Percentiles rank a stretch among this genome's conserved stretches.
These are phyloP conservation scores for Corythornis vintsioides DNA, from an alignment of 2,113 vertebrate species.

Conservation along the genomic window DNA sequence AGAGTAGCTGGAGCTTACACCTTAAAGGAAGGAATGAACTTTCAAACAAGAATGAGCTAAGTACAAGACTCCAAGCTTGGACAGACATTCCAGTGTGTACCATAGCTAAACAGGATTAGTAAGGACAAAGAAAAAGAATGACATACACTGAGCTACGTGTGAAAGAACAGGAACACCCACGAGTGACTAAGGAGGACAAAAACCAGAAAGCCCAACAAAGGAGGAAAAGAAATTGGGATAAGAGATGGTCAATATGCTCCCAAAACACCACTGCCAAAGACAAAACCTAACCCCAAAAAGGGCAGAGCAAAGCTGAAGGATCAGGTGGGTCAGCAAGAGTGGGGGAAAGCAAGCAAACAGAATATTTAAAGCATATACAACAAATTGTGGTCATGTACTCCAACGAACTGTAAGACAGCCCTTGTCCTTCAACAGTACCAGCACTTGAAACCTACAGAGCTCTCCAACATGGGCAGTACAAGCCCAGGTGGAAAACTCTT, in stretches of 20 bases:
- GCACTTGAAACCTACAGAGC: neutral
- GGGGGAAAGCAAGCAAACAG: neutral
- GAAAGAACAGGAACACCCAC: neutral
- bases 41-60: neutral
- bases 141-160: fast-evolving
- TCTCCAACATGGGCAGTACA: neutral
- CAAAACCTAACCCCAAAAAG: neutral
- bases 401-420: neutral
- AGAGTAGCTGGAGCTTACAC: neutral
- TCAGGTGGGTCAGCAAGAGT: neutral
- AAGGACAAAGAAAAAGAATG: neutral
- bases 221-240: neutral
- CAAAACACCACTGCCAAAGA: neutral
- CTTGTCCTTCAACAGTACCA: neutral
- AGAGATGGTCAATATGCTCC: neutral
- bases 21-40: neutral
- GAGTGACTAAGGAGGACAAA: neutral
- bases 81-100: neutral
- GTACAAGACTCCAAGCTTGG: neutral
- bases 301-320: neutral
- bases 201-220: neutral
- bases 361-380: neutral
- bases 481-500: neutral
- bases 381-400: neutral
- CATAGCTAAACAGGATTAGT: neutral